A percentile compares a stretch with the other conserved stretches of the same genome.
Evolutionary conservation across 2,888 invertebrate genomes (phyloP).

Genomic region (Choreutis nemorana): DNA sequence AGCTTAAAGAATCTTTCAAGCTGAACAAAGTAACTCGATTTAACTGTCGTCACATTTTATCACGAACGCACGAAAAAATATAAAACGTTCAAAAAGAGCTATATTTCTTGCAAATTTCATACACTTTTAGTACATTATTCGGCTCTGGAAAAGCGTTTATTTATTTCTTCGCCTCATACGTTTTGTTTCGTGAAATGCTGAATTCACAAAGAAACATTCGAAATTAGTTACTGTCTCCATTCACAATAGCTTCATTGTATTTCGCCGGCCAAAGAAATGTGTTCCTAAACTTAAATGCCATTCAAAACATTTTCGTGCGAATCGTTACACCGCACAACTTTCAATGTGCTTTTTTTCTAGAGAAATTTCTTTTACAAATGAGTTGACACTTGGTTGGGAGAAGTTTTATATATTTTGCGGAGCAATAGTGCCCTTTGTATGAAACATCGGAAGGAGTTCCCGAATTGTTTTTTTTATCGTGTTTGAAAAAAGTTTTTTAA

Average conservation of each 20-base stretch:
- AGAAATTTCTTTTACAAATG: constrained; percentile 30
- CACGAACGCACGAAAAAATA: constrained; percentile 10
- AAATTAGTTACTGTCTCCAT: constrained; percentile 45
- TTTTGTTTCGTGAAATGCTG: constrained; percentile 24
- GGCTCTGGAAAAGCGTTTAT: too few species aligned
- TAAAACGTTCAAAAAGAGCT: too few species aligned
- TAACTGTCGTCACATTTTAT: too few species aligned
- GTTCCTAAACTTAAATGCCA: constrained; percentile 32
- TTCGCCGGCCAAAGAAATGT: constrained; percentile 23
- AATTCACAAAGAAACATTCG: constrained; percentile 28
- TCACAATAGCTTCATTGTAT: constrained; percentile 39
- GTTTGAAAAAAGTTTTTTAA: neutral
- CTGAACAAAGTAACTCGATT: too few species aligned
- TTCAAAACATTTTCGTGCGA: constrained; percentile 26
- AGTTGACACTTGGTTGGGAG: constrained; percentile 17
- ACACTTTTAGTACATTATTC: too few species aligned
- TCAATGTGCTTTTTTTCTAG: too few species aligned
- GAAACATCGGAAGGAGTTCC: constrained; percentile 2
- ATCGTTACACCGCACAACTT: too few species aligned
- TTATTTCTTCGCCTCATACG: constrained; percentile 17
- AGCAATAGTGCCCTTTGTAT: neutral
- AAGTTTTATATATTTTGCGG: constrained; percentile 9
- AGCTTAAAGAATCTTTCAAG: too few species aligned
- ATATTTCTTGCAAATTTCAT: constrained; percentile 1
- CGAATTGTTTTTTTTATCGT: neutral